phyloP scores from a whole-genome alignment of 2,888 invertebrate species.

The Neoscelio sp. region DNA sequence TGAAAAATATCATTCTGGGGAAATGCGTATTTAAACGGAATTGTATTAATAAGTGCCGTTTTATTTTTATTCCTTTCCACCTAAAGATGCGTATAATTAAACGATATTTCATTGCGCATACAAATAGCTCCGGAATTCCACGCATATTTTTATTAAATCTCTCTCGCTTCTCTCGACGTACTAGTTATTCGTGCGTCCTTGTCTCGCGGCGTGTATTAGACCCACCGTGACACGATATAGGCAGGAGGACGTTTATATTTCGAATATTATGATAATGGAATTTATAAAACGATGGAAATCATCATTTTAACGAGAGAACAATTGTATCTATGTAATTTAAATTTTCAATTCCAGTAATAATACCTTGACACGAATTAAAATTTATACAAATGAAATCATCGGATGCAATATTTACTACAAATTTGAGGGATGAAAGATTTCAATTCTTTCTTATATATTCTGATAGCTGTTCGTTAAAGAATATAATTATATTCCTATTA shows the following conservation, averaged over 20 bases:
- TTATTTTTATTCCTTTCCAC: conserved; percentile 11
- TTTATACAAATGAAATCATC: no score
- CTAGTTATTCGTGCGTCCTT: conserved; percentile 15
- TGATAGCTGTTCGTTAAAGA: no score
- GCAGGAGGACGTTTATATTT: conserved; percentile 33
- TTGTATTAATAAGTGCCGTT: not conserved
- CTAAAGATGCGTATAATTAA: conserved; percentile 48
- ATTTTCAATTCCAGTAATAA: no score
- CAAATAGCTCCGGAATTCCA: conserved; percentile 49
- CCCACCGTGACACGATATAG: conserved; percentile 23
- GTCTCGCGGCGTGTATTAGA: conserved; percentile 28
- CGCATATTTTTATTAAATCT: conserved; percentile 49
- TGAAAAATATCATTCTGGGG: conserved; percentile 3
- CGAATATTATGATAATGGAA: conserved; percentile 25
- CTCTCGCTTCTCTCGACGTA: conserved; percentile 20
- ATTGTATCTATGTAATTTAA: not conserved
- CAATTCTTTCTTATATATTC: no score
- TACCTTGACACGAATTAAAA: no score
- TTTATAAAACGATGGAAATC: conserved; percentile 11
- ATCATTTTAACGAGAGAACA: not conserved
- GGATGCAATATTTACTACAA: no score
- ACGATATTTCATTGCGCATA: conserved; percentile 46
- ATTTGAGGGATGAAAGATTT: no score
- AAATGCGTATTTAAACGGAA: not conserved
- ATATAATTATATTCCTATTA: no score